phyloP scores from a whole-genome alignment of 1,140 invertebrate species.

The Neodiprion lecontei region DNA sequence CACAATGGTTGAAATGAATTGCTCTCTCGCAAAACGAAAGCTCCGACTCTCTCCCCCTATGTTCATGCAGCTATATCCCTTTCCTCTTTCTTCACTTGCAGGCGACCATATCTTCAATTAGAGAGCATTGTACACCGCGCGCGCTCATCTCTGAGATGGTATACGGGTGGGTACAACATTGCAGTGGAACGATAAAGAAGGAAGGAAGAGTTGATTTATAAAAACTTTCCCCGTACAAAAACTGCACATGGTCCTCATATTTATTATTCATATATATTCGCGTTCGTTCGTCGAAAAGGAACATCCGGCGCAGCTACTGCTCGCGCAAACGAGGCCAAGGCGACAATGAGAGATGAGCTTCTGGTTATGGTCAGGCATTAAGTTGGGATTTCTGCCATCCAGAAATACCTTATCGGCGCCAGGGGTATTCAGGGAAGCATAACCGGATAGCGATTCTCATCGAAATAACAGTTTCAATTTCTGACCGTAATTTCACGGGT shows the following conservation, averaged over 20 bases:
- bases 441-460: too few species aligned
- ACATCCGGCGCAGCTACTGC: too few species aligned
- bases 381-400: too few species aligned
- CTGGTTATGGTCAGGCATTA: too few species aligned
- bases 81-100: conserved; percentile 33
- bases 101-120: conserved; percentile 15
- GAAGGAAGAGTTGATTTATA: background rate
- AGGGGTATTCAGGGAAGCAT: too few species aligned
- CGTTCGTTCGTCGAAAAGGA: background rate
- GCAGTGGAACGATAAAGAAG: background rate
- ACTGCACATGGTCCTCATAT: background rate
- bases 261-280: background rate
- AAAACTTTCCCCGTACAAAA: background rate
- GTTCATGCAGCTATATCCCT: background rate
- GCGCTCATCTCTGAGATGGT: background rate
- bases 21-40: conserved; percentile 1
- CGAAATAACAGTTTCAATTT: too few species aligned
- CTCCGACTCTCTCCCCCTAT: background rate
- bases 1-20: background rate
- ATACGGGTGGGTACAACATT: too few species aligned
- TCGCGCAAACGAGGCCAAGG: too few species aligned
- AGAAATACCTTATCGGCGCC: too few species aligned
- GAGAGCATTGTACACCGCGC: conserved; percentile 9
- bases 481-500: too few species aligned
- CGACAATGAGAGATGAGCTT: too few species aligned